Conservation (phyloP, 1,140 invertebrate genomes). For the Pygmarrhopalites habei region DNA sequence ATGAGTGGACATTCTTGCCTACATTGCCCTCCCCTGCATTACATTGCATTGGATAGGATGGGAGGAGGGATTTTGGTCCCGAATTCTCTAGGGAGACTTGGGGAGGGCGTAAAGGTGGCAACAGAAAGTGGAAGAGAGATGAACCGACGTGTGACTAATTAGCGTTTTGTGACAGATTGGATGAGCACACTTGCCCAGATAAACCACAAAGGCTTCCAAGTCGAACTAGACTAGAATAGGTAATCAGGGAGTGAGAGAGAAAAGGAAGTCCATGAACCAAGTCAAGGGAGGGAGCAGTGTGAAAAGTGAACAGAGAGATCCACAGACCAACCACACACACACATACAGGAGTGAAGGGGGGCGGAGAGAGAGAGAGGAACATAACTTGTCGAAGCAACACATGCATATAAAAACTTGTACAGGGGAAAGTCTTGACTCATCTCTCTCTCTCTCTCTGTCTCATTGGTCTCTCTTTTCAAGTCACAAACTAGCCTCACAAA, state of each 20-base stretch:
- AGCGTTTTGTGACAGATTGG: constrained; percentile 36
- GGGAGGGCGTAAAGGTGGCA: constrained; percentile 18
- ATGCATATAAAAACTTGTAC: constrained; percentile 25
- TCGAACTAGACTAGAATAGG: constrained; percentile 28
- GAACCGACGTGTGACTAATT: constrained; percentile 37
- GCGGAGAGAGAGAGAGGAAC: constrained; percentile 10
- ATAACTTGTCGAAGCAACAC: constrained; percentile 28
- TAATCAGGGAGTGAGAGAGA: constrained; percentile 25
- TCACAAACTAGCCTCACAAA: too few relatives aligned
- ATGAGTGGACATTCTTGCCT: constrained; percentile 30
- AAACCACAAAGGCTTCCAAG: constrained; percentile 22
- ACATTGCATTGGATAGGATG: too few relatives aligned
- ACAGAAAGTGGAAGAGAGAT: constrained; percentile 9
- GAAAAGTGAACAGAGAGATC: too few relatives aligned
- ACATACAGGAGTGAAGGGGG: constrained; percentile 10
- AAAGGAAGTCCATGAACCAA: neutral
- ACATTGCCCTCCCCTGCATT: too few relatives aligned
- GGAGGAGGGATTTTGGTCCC: too few relatives aligned
- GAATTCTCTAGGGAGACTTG: too few relatives aligned
- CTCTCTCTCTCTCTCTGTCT: neutral
- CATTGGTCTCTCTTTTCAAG: too few relatives aligned
- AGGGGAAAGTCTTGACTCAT: neutral
- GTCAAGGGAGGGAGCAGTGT: constrained; percentile 29
- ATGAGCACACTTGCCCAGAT: constrained; percentile 18
- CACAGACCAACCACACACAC: too few relatives aligned